Evolutionary conservation across 35 echinoderm and acorn worm species (phyloP).

Genomic region (Patiria miniata): DNA sequence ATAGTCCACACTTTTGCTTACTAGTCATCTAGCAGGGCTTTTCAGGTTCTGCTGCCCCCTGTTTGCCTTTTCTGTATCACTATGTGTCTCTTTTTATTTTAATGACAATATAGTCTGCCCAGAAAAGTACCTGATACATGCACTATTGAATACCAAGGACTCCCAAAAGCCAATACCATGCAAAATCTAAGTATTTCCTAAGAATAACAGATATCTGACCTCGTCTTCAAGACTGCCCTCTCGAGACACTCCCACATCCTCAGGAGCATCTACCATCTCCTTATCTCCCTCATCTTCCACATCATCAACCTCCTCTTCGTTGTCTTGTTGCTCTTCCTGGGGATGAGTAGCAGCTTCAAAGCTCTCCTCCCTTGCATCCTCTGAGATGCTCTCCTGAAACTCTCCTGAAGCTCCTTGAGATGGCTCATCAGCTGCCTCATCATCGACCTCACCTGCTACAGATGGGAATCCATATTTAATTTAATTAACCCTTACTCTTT

Average conservation of each 20-base stretch:
- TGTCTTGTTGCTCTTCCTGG: background rate
- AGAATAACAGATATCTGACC: background rate
- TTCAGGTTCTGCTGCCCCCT: too few relatives aligned
- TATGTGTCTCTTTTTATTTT: too few relatives aligned
- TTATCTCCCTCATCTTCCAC: background rate
- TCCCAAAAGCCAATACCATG: too few relatives aligned
- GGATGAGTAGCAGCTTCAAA: background rate
- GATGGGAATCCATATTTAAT: background rate
- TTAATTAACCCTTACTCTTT: too few relatives aligned
- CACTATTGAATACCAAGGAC: too few relatives aligned
- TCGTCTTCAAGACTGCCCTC: background rate
- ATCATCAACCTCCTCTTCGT: background rate
- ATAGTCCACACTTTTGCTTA: too few relatives aligned
- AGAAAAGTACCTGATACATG: too few relatives aligned
- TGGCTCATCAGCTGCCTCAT: background rate
- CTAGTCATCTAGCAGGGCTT: too few relatives aligned
- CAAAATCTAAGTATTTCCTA: background rate
- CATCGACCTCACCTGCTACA: background rate
- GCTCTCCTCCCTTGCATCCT: background rate
- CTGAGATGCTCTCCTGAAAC: background rate
- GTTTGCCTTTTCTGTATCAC: too few relatives aligned
- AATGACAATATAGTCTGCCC: too few relatives aligned
- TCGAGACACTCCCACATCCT: background rate
- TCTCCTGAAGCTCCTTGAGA: background rate
- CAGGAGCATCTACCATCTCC: background rate